These are phyloP conservation scores for Leucophora obtusa DNA, from an alignment of 2,888 invertebrate genomes.

Conservation along the genomic window DNA sequence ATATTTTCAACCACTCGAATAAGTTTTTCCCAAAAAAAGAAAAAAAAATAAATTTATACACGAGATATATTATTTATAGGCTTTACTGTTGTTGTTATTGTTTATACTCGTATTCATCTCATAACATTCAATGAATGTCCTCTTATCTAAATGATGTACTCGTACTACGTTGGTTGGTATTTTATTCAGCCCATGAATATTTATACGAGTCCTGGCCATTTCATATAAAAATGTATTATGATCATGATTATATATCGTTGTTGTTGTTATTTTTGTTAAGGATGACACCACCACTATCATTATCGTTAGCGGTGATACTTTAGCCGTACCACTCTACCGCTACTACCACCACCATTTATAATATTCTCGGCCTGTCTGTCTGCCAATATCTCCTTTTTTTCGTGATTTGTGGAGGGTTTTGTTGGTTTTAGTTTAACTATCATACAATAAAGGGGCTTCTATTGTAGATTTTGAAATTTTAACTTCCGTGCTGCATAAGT, in stretches of 20 bases:
- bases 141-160: slow-evolving; percentile 44
- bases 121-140: slow-evolving; percentile 28
- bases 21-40: neutral
- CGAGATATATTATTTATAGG: slow-evolving; percentile 37
- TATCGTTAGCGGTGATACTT: slow-evolving; percentile 52
- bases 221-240: slow-evolving; percentile 12
- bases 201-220: slow-evolving; percentile 48
- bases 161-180: neutral
- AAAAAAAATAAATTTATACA: neutral
- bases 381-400: slow-evolving; percentile 24
- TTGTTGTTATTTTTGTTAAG: slow-evolving; percentile 57
- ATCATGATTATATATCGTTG: slow-evolving; percentile 25
- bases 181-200: neutral
- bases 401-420: slow-evolving; percentile 61
- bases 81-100: slow-evolving; percentile 37
- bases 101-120: neutral
- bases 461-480: slow-evolving; percentile 25
- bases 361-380: neutral
- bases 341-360: slow-evolving; percentile 45
- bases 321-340: slow-evolving; percentile 33
- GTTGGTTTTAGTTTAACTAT: slow-evolving; percentile 53
- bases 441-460: slow-evolving; percentile 39
- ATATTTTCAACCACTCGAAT: slow-evolving; percentile 16
- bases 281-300: slow-evolving; percentile 63
- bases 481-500: slow-evolving; percentile 54